Conservation (phyloP, 2,797 vertebrate species). For the Gouania willdenowi region DNA sequence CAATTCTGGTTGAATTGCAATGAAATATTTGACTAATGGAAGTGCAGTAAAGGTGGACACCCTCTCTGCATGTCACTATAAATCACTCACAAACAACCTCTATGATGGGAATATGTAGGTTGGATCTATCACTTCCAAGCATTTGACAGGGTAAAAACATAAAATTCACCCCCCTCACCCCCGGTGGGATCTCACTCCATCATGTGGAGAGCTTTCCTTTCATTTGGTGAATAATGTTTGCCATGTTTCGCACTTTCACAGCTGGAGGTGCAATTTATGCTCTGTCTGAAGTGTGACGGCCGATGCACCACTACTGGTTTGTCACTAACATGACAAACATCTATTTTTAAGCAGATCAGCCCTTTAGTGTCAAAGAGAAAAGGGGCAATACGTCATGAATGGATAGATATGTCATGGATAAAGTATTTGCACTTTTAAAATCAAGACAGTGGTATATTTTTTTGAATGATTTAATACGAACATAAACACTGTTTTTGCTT, state of each 20-base stretch:
- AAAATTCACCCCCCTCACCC: conserved; percentile 69
- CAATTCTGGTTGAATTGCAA: conserved; percentile 19
- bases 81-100: conserved; percentile 71
- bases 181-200: conserved; percentile 70
- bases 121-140: conserved; percentile 62
- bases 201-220: conserved; percentile 53
- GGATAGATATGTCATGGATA: too few species aligned
- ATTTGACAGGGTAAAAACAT: conserved; percentile 65
- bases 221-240: conserved; percentile 42
- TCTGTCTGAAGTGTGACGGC: conserved; percentile 32
- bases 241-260: conserved; percentile 55
- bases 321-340: conserved; percentile 26
- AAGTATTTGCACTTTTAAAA: too few species aligned
- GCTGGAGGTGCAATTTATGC: conserved; percentile 40
- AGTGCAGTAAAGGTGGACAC: conserved; percentile 36
- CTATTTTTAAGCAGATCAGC: conserved; percentile 15
- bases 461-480: not conserved
- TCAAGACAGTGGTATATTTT: not conserved
- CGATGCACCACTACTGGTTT: conserved; percentile 24
- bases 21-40: conserved; percentile 27
- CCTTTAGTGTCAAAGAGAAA: too few species aligned
- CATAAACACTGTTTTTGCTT: too few species aligned
- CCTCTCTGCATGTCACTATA: conserved; percentile 51
- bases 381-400: too few species aligned
- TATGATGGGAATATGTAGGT: conserved; percentile 56